Evolutionary conservation across 2,888 invertebrate species (phyloP).

Genomic region (Dermolepida albohirtum): DNA sequence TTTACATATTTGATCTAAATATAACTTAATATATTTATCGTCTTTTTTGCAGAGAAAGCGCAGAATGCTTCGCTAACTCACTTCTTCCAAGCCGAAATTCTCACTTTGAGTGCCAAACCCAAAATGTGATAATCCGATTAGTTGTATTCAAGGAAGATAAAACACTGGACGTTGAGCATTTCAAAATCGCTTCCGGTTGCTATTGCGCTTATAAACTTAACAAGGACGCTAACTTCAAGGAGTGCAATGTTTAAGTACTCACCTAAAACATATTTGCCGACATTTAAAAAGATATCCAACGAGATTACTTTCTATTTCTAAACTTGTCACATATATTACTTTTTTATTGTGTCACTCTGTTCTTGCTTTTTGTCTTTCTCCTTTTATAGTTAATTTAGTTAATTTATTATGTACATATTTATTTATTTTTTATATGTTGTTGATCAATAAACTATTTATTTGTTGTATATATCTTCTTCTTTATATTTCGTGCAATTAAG

Average conservation of each 20-base stretch:
- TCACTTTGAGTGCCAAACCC: conserved; percentile 15
- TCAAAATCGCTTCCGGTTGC: conserved; percentile 17
- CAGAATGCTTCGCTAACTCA: conserved; percentile 5
- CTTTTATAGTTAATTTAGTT: no score
- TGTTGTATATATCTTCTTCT: background rate
- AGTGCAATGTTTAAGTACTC: no score
- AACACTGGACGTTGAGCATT: conserved; percentile 29
- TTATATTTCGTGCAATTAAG: no score
- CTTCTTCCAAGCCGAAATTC: background rate
- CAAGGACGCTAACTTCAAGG: no score
- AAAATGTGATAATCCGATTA: conserved; percentile 31
- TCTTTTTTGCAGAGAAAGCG: conserved; percentile 7
- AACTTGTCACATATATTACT: no score
- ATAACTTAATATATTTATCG: conserved; percentile 2
- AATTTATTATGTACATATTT: background rate
- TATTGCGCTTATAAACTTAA: no score
- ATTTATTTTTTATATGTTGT: conserved; percentile 13
- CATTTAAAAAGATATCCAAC: no score
- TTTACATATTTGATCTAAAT: background rate
- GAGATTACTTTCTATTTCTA: no score
- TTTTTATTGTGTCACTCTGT: no score
- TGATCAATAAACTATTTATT: background rate
- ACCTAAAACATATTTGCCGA: no score
- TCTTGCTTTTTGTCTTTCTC: no score
- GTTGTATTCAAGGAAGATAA: conserved; percentile 30